Evolutionary conservation across 1,140 invertebrate species (phyloP), one percentile per base, ranked within the genome.

Genomic region (Venturia canescens): DNA sequence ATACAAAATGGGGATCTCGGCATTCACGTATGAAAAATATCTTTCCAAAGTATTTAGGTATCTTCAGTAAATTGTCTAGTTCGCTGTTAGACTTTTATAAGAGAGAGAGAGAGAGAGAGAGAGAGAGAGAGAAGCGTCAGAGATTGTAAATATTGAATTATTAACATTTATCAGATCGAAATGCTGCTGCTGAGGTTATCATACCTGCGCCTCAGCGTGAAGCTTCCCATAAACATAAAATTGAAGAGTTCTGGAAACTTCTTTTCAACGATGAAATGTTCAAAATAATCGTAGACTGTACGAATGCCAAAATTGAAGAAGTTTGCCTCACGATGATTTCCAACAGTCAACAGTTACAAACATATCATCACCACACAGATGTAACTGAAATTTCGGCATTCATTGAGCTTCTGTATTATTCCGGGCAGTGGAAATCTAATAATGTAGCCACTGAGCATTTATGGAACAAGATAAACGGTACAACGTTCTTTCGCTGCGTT

Each of bases 381-480:
- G n/a, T 26, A 66, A 69, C 26, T 29, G 81, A 84, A 79, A 15
- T 84, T 3, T n/a, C n/a, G 57, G 84, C 84, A 26, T 81, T 80
- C 23, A 83, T 84, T 50, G 83, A 71, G 3, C 4, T 83, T 29
- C 34, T 84, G 13, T 84, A 83, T 77, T 83, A 75, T 26, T 44
- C 18, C 60, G 79, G 79, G 11, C 16, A 38, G 7, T 80, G 71
- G 77, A 83, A 83, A 16, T 79, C 57, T 21, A 7, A 31, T 11
- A 34, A 50, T 63, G 80, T 81, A 3, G 34, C 74, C 76, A 44
- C 13, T n/a, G 15, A 75, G 4, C 7, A 75, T 53, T 16, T 81
- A 16, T 83, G 82, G 82, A 72, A 74, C 21, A 11, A 69, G 5
- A 23, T 48, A 48, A 79, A 66, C 26, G 76, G 82, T 57, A 63